Base-by-base conservation (phyloP, 2,113 vertebrate species). In the Recurvirostra avosetta region DNA sequence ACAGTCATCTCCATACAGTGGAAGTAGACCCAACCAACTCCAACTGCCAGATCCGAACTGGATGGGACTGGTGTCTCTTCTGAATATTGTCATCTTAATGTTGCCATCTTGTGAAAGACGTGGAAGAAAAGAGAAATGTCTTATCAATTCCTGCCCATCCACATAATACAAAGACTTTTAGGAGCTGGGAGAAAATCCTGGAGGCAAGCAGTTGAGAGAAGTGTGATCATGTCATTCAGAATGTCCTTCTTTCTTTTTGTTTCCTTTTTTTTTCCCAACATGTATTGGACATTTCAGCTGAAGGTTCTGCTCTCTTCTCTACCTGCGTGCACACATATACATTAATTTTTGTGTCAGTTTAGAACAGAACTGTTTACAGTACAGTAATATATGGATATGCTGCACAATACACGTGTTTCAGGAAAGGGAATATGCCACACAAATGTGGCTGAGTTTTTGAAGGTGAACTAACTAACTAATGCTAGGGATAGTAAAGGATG, bases 181-280 rank as follows among this genome's bases (percentile, higher is more conserved):
- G 20, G 17, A 92, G 4, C 15, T 47, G 9, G 8, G n/a, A 84
- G 29, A 79, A 86, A 62, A 58, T 45, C 12, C 17, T 68, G 36
- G 17, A 66, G 8, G 8, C 0, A 5, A 79, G 23, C 7, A 77
- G 25, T 36, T 89, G 29, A 34, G 23, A 71, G 26, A 68, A 47
- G 10, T 29, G 17, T 6, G 5, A 20, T 29, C 0, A 0, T 75
- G 29, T 9, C 7, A 45, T 52, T 82, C 40, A 61, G 22, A 75
- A 55, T 79, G 30, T 58, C 10, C 15, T 50, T 63, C 63, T 20
- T 30, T 15, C 4, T 52, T 75, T 81, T 25, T 58, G 3, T 41
- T 6, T 23, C 4, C 34, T 16, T 18, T 36, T 15, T 16, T 38
- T 47, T 36, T 2, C 1, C 38, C 10, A 66, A 7, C 4, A 29